These are phyloP conservation scores for Catajapyx aquilonaris DNA, from an alignment of 1,140 invertebrate genomes.

Conservation along the genomic window DNA sequence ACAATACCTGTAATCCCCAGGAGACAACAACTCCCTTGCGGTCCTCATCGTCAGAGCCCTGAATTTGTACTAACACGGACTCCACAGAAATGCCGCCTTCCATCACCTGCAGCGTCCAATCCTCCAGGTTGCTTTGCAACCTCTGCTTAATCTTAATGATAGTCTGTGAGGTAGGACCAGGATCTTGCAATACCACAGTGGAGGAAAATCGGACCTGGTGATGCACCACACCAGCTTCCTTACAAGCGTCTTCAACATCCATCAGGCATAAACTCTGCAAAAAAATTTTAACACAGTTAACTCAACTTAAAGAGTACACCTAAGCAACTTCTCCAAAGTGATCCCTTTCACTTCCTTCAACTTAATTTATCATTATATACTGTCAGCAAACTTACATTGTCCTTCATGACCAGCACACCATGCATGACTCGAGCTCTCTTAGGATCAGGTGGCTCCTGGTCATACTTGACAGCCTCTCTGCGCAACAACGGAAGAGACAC, in stretches of 20 bases:
- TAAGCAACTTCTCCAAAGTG: neutral
- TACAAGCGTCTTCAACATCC: constrained; percentile 71
- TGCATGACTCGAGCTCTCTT: constrained; percentile 67
- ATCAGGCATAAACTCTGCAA: constrained; percentile 50
- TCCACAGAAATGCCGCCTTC: constrained; percentile 72
- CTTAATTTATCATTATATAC: neutral
- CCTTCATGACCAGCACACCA: constrained; percentile 75
- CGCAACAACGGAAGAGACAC: constrained; percentile 68
- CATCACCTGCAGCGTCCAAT: constrained; percentile 51
- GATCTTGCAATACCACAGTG: constrained; percentile 61
- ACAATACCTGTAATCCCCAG: constrained; percentile 68
- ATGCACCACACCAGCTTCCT: constrained; percentile 70
- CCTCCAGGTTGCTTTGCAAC: constrained; percentile 47
- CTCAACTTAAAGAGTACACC: neutral
- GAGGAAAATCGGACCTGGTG: constrained; percentile 70
- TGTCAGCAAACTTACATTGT: constrained; percentile 32
- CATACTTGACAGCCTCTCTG: constrained; percentile 52
- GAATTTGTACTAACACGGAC: constrained; percentile 69
- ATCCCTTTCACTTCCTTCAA: neutral
- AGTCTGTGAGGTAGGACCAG: constrained; percentile 46
- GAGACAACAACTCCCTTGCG: constrained; percentile 81
- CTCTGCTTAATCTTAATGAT: constrained; percentile 56
- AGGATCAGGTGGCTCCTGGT: constrained; percentile 60
- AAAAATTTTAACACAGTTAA: constrained; percentile 2
- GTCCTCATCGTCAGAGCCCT: constrained; percentile 49